Evolutionary conservation across 2,797 vertebrate genomes (phyloP).

Genomic region (Sebastes trivittatus): DNA sequence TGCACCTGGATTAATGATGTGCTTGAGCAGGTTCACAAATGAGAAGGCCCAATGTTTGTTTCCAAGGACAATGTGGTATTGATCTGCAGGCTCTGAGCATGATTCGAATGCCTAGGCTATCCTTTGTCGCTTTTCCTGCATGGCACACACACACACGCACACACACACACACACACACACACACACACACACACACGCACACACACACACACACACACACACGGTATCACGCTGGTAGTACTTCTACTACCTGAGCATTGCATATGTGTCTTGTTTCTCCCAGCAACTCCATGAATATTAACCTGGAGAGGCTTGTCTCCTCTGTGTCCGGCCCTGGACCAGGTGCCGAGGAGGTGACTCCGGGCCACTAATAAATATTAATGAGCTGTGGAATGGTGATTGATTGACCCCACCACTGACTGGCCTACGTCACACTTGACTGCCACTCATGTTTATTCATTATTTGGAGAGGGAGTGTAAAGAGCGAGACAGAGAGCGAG

Average conservation of each 20-base stretch:
- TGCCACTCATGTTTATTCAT: conserved; percentile 84
- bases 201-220: neutral
- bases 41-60: conserved; percentile 80
- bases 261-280: conserved; percentile 69
- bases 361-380: conserved; percentile 82
- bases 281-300: conserved; percentile 79
- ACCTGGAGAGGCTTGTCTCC: conserved; percentile 64
- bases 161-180: neutral
- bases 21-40: conserved; percentile 84
- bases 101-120: conserved; percentile 67
- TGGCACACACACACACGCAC: neutral
- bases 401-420: conserved; percentile 81
- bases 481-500: conserved; percentile 33
- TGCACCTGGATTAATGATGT: conserved; percentile 83
- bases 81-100: conserved; percentile 76
- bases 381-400: conserved; percentile 80
- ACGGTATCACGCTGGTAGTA: conserved; percentile 15
- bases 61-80: conserved; percentile 84
- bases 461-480: conserved; percentile 67
- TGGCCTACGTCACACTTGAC: conserved; percentile 78
- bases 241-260: conserved; percentile 44
- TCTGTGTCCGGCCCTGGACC: conserved; percentile 70
- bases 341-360: conserved; percentile 79
- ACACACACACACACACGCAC: neutral
- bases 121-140: conserved; percentile 46